These are phyloP conservation scores for Aspiorhynchus laticeps DNA, from an alignment of 2,113 vertebrate species.

Conservation along the genomic window DNA sequence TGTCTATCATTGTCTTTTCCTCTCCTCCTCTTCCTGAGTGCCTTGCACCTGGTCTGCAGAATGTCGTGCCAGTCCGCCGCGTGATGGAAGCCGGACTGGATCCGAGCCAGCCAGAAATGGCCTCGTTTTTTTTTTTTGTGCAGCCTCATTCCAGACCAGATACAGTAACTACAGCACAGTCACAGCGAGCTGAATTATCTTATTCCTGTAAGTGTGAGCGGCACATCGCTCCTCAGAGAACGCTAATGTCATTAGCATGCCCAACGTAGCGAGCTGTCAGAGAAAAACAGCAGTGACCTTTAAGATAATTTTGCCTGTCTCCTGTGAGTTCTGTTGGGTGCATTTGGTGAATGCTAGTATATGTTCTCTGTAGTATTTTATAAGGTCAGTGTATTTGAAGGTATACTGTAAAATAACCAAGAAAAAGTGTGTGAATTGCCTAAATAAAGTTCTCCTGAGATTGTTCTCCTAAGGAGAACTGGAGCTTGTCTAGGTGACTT, in stretches of 20 bases:
- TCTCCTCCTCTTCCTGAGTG: slow-evolving; percentile 17
- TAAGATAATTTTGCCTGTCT: slow-evolving; percentile 35
- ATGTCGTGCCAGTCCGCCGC: background rate
- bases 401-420: slow-evolving; percentile 25
- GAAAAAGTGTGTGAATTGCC: background rate
- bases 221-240: slow-evolving; percentile 12
- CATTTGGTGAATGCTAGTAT: slow-evolving; percentile 28
- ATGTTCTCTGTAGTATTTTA: slow-evolving; percentile 43
- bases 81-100: background rate
- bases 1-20: slow-evolving; percentile 15
- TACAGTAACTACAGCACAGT: slow-evolving; percentile 19
- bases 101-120: slow-evolving; percentile 15
- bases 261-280: slow-evolving; percentile 32
- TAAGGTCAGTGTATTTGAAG: slow-evolving; percentile 35
- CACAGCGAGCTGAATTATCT: background rate
- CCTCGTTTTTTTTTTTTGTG: background rate
- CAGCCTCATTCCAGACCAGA: slow-evolving; percentile 23
- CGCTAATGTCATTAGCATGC: slow-evolving; percentile 48
- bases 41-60: slow-evolving; percentile 57
- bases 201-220: slow-evolving; percentile 12
- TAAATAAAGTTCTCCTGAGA: slow-evolving; percentile 19
- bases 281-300: slow-evolving; percentile 50
- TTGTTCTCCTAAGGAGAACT: background rate
- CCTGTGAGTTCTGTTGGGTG: slow-evolving; percentile 35
- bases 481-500: background rate